A percentile compares a stretch with the other conserved stretches of the same genome.
Evolutionary conservation across 2,888 invertebrate genomes (phyloP).

Genomic region (Apodemia hepburni): DNA sequence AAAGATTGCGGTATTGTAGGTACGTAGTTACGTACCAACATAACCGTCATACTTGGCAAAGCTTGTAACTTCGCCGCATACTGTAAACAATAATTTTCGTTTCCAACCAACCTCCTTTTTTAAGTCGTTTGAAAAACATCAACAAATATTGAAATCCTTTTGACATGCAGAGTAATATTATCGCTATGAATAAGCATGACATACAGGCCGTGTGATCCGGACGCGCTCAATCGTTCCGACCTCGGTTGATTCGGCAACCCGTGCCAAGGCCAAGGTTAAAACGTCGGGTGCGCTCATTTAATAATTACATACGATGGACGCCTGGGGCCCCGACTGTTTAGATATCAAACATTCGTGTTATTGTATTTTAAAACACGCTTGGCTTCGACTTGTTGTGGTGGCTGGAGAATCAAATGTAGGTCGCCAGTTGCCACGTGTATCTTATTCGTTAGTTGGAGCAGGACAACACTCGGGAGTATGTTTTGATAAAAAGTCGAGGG

Average conservation of each 20-base stretch:
- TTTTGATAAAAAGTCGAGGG: background rate
- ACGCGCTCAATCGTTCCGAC: slow-evolving; percentile 69
- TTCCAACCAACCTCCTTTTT: background rate
- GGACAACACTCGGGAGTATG: background rate
- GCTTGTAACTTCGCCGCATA: no score
- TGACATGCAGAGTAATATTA: slow-evolving; percentile 26
- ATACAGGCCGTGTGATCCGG: slow-evolving; percentile 68
- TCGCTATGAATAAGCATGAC: slow-evolving; percentile 32
- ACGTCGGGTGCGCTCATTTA: slow-evolving; percentile 55
- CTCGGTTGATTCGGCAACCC: slow-evolving; percentile 72
- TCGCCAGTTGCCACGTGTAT: background rate
- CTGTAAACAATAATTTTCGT: background rate
- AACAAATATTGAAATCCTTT: slow-evolving; percentile 5
- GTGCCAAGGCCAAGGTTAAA: slow-evolving; percentile 75
- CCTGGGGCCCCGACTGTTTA: slow-evolving; percentile 36
- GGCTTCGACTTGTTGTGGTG: slow-evolving; percentile 8
- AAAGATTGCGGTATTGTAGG: no score
- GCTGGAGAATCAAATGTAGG: slow-evolving; percentile 2
- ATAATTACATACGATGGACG: slow-evolving; percentile 41
- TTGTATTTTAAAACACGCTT: slow-evolving; percentile 18
- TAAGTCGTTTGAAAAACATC: background rate
- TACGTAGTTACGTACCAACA: no score
- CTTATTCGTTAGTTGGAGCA: background rate
- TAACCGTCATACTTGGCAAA: no score
- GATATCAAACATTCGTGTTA: slow-evolving; percentile 38